Base-by-base conservation (phyloP, 2,888 invertebrate species). In the Syrphus vitripennis region DNA sequence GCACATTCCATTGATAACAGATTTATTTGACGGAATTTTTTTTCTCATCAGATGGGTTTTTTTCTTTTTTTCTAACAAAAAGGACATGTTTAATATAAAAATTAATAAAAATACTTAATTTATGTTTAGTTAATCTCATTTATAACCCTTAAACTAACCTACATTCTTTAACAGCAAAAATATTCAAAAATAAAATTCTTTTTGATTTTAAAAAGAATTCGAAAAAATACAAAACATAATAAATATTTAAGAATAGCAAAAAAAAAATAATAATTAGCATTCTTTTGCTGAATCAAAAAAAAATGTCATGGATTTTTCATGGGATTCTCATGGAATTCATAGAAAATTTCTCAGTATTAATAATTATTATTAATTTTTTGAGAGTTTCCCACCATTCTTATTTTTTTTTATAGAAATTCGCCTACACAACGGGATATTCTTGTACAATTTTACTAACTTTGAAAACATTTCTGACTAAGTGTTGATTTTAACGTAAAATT, bases 391-490 rank as follows among this genome's bases (percentile, higher is more conserved):
- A 14, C 21, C 34, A 12, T 57, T 42, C 16, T 67, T 63, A 40
- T 21, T 6, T n/a, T n/a, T n/a, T n/a, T n/a, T n/a, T n/a, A n/a
- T n/a, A n/a, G n/a, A 34, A 10, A 16, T 1, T 42, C 71, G 76
- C 80, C 76, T 55, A 76, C 84, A 37, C 65, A 48, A 19, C 12
- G 29, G 50, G 34, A 50, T 48, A 50, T 67, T 48, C 24, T 40
- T 37, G 29, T 21, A 37, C 21, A 34, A 42, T 69, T 48, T n/a
- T 21, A 26, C 16, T 19, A 19, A 40, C 53, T 53, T n/a, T 50
- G 16, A 63, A 83, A 72, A 83, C 42, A 31, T 63, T 42, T 72
- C 76, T 80, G 84, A 84, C 80, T 84, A 78, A 84, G 40, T 29
- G 74, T 42, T 9, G 40, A 16, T 55, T 76, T 37, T 12, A 72